Evolutionary conservation across 2,113 vertebrate species (phyloP).

Genomic region (Odontophorus gujanensis): DNA sequence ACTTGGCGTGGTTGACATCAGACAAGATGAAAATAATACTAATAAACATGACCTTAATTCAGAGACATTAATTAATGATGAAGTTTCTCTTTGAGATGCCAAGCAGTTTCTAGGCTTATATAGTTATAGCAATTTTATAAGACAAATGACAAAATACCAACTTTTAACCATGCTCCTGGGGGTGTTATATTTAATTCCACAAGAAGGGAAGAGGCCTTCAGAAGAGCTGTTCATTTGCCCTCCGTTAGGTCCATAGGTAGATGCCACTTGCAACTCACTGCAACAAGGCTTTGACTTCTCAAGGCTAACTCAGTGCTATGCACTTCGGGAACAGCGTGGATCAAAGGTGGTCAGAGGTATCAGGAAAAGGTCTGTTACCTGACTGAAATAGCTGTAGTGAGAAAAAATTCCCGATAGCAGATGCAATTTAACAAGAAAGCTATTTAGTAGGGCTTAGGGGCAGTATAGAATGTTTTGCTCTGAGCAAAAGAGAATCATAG

Average conservation of each 20-base stretch:
- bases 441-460: not conserved
- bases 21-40: not conserved
- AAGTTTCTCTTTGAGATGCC: not conserved
- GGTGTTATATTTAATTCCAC: not conserved
- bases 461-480: not conserved
- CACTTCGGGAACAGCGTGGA: not conserved
- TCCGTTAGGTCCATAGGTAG: fast-evolving
- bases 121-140: not conserved
- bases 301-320: fast-evolving
- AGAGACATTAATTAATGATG: not conserved
- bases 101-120: not conserved
- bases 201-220: not conserved
- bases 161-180: not conserved
- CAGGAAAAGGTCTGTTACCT: not conserved
- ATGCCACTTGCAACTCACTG: not conserved
- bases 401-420: not conserved
- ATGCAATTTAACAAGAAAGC: not conserved
- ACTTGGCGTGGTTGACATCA: not conserved
- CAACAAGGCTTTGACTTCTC: not conserved
- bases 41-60: not conserved
- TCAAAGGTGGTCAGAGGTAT: not conserved
- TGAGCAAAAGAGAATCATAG: not conserved
- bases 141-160: not conserved
- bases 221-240: not conserved
- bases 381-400: not conserved